A percentile compares a stretch with the other conserved stretches of the same genome.
Conservation (phyloP, 2,888 invertebrate species). For the Parthenolecanium corni region DNA sequence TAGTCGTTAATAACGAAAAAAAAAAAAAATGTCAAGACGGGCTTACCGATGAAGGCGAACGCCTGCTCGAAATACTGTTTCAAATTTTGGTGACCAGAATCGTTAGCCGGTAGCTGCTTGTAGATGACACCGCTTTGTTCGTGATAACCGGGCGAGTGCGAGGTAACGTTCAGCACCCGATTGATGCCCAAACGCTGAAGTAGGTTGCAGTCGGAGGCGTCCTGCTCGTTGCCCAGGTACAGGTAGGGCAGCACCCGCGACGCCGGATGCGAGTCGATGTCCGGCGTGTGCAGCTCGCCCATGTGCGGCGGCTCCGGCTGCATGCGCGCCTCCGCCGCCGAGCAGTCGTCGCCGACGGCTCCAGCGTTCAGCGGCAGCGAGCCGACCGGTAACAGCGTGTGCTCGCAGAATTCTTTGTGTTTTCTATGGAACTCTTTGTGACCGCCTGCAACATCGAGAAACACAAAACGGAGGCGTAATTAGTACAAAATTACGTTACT, state of each 20-base stretch:
- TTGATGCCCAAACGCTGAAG: slow-evolving; percentile 56
- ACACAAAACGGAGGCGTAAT: slow-evolving; percentile 11
- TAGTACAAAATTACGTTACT: neutral
- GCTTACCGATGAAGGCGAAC: slow-evolving; percentile 72
- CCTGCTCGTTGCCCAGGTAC: slow-evolving; percentile 68
- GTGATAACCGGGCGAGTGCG: slow-evolving; percentile 59
- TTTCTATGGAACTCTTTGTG: slow-evolving; percentile 58
- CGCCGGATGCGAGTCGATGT: slow-evolving; percentile 63
- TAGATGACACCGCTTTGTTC: slow-evolving; percentile 54
- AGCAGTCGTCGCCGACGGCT: slow-evolving; percentile 16
- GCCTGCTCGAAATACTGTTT: slow-evolving; percentile 81
- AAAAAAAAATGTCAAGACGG: too few species aligned
- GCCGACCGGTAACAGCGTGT: slow-evolving; percentile 44
- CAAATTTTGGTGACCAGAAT: slow-evolving; percentile 73
- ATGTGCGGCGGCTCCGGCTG: slow-evolving; percentile 36
- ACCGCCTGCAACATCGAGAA: slow-evolving; percentile 46
- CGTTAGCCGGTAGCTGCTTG: slow-evolving; percentile 68
- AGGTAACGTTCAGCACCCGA: slow-evolving; percentile 70
- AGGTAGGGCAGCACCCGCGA: slow-evolving; percentile 68
- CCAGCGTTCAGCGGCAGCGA: slow-evolving; percentile 34
- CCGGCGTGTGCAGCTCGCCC: slow-evolving; percentile 37
- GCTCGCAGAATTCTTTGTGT: slow-evolving; percentile 61
- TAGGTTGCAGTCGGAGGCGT: slow-evolving; percentile 59
- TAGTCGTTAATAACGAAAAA: too few species aligned
- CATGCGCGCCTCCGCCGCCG: neutral